Evolutionary conservation across 2,888 invertebrate genomes (phyloP).

Genomic region (Branchellion lobata): DNA sequence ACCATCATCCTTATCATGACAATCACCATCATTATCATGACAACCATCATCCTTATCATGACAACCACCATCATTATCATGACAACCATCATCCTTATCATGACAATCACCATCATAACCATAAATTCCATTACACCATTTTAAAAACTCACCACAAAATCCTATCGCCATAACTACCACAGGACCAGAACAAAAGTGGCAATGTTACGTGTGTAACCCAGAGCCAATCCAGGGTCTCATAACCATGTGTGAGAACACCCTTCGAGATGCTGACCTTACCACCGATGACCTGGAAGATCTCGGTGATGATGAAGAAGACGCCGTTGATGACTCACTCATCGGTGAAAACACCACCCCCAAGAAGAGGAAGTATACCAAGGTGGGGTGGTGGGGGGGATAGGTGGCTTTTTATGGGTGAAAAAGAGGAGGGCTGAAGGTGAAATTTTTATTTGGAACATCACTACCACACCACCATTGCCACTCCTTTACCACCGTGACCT

Average conservation of each 20-base stretch:
- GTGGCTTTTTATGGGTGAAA: too few species aligned
- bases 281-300: background rate
- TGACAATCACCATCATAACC: background rate
- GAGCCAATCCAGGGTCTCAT: conserved; percentile 56
- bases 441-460: too few species aligned
- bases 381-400: background rate
- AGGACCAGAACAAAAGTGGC: conserved; percentile 61
- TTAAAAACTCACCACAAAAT: too few species aligned
- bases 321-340: background rate
- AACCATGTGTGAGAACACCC: background rate
- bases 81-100: background rate
- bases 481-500: too few species aligned
- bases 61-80: too few species aligned
- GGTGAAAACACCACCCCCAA: background rate
- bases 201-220: conserved; percentile 65
- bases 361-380: conserved; percentile 14
- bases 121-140: too few species aligned
- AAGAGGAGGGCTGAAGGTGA: too few species aligned
- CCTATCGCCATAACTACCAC: too few species aligned
- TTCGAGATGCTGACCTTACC: background rate
- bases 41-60: too few species aligned
- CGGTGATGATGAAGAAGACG: background rate
- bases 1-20: too few species aligned
- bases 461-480: too few species aligned
- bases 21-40: too few species aligned